Evolutionary conservation across 2,113 vertebrate genomes (phyloP).

Genomic region (Erpornis zantholeuca): DNA sequence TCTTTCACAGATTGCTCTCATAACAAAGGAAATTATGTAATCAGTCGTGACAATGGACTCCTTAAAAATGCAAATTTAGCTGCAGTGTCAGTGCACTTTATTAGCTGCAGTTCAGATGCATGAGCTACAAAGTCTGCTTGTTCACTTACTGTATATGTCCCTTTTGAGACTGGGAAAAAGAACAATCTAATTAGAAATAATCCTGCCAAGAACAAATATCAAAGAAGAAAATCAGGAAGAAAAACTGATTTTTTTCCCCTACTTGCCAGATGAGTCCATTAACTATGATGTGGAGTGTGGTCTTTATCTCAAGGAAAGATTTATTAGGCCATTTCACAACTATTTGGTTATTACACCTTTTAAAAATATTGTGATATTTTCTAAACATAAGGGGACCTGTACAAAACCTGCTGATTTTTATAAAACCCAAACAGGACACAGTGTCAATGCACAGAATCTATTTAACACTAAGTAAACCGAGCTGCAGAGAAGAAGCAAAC

Average conservation of each 20-base stretch:
- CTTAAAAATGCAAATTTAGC: slow-evolving; percentile 8
- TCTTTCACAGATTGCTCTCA: background rate
- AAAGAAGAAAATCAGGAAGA: background rate
- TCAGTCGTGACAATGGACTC: background rate
- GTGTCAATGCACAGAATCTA: background rate
- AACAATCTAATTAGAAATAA: slow-evolving; percentile 52
- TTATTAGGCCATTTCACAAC: background rate
- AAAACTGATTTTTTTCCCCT: background rate
- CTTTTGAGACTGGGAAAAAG: slow-evolving; percentile 11
- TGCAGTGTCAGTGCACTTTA: background rate
- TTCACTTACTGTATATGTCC: background rate
- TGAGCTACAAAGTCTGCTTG: background rate
- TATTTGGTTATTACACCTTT: background rate
- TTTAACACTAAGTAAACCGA: background rate
- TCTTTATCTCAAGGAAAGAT: slow-evolving; percentile 43
- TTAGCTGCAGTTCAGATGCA: background rate
- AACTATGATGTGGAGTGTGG: background rate
- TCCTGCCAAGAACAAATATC: slow-evolving; percentile 3
- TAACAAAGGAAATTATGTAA: background rate
- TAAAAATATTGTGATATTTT: background rate
- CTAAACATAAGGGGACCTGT: background rate
- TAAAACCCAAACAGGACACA: background rate
- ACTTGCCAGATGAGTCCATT: background rate
- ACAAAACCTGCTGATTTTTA: background rate
- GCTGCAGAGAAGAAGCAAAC: background rate